Evolutionary conservation across 1,140 invertebrate genomes (phyloP).

Genomic region (Drosophila equinoxialis): DNA sequence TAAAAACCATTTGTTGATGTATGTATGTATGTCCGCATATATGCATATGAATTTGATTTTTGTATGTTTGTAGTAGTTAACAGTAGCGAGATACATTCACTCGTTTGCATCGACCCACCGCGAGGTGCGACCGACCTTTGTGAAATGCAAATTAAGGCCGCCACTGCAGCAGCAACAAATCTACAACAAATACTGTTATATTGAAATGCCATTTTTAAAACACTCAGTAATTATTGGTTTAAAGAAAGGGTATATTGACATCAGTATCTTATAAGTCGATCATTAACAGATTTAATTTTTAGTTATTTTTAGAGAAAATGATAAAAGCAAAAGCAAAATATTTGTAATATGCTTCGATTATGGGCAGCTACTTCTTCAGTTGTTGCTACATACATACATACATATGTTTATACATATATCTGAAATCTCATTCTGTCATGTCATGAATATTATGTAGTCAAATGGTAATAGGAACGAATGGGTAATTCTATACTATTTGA

Average conservation of each 20-base stretch:
- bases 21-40: background rate
- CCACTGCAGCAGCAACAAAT: constrained; percentile 9
- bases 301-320: no score
- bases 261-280: no score
- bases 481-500: background rate
- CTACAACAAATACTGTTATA: constrained; percentile 51
- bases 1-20: constrained; percentile 13
- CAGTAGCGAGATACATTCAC: constrained; percentile 12
- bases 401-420: no score
- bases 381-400: no score
- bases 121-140: constrained; percentile 18
- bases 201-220: constrained; percentile 45
- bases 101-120: constrained; percentile 12
- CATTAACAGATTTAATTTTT: no score
- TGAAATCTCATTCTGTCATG: no score
- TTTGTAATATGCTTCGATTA: no score
- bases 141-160: constrained; percentile 52
- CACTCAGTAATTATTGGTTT: constrained; percentile 30
- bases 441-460: no score
- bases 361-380: no score
- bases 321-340: no score
- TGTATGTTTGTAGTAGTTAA: constrained; percentile 12
- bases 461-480: no score
- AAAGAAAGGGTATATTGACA: constrained; percentile 19
- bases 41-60: background rate